A percentile compares a stretch with the other conserved stretches of the same genome.
Evolutionary conservation across 2,797 vertebrate genomes (phyloP).

Genomic region (Rhinophrynus dorsalis): DNA sequence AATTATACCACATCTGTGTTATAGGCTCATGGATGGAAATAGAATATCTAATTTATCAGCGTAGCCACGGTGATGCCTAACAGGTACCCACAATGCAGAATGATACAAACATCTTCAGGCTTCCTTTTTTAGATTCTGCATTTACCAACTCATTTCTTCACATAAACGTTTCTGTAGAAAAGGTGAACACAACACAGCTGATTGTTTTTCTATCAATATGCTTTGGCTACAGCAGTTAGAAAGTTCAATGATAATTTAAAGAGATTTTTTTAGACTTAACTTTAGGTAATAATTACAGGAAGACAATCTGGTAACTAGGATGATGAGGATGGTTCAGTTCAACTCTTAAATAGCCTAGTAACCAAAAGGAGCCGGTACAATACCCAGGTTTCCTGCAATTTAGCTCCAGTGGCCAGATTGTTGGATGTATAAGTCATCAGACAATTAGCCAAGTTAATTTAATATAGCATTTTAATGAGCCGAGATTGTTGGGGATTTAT

Average conservation of each 20-base stretch:
- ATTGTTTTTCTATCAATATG: conserved; percentile 23
- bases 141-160: conserved; percentile 30
- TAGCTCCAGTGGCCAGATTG: neutral
- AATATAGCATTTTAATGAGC: conserved; percentile 24
- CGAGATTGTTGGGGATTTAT: neutral
- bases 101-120: neutral
- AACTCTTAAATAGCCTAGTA: conserved; percentile 39
- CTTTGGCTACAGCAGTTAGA: conserved; percentile 5
- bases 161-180: neutral
- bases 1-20: neutral
- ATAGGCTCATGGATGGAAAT: neutral
- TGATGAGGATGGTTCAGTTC: conserved; percentile 38
- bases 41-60: conserved; percentile 28
- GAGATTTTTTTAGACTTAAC: conserved; percentile 38
- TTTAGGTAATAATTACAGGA: conserved; percentile 42
- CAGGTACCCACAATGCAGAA: conserved; percentile 11
- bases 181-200: neutral
- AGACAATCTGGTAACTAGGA: conserved; percentile 32
- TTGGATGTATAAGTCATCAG: neutral
- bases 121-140: conserved; percentile 46
- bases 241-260: conserved; percentile 30
- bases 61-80: conserved; percentile 32
- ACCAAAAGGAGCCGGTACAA: neutral
- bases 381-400: neutral
- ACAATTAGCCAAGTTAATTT: conserved; percentile 30